phyloP scores from a whole-genome alignment of 2,797 vertebrate genomes.

The Enteromius argenteus region DNA sequence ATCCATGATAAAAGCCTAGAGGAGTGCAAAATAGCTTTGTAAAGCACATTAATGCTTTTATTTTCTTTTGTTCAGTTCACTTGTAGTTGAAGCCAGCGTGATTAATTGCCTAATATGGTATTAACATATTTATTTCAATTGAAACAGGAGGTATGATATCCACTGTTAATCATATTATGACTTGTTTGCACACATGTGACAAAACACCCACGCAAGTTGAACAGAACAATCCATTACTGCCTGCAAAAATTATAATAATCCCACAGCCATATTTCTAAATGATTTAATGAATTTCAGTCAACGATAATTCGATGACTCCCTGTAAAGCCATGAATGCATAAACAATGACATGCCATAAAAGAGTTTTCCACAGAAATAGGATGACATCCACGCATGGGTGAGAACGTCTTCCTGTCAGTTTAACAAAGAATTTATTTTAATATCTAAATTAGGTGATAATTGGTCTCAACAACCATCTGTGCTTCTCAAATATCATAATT shows the following conservation, averaged over 20 bases:
- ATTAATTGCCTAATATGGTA: slow-evolving; percentile 75
- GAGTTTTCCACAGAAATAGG: slow-evolving; percentile 61
- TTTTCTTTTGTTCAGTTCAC: slow-evolving; percentile 63
- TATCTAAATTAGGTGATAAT: slow-evolving; percentile 61
- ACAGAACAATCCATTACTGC: slow-evolving; percentile 67
- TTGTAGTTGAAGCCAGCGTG: slow-evolving; percentile 69
- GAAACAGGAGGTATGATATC: slow-evolving; percentile 74
- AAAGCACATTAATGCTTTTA: slow-evolving; percentile 64
- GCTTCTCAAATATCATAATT: slow-evolving; percentile 37
- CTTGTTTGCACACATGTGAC: slow-evolving; percentile 66
- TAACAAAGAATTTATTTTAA: slow-evolving; percentile 61
- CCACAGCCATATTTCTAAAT: slow-evolving; percentile 67
- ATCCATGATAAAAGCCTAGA: slow-evolving; percentile 65
- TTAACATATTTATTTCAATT: slow-evolving; percentile 69
- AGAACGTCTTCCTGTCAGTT: slow-evolving; percentile 54
- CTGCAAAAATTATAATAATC: slow-evolving; percentile 78
- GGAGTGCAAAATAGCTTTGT: slow-evolving; percentile 66
- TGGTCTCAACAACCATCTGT: slow-evolving; percentile 32
- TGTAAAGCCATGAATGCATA: slow-evolving; percentile 71
- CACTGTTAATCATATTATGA: slow-evolving; percentile 79
- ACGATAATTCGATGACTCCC: slow-evolving; percentile 68
- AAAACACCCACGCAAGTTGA: slow-evolving; percentile 60
- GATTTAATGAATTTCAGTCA: slow-evolving; percentile 73
- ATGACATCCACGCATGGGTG: slow-evolving; percentile 65
- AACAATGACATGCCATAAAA: slow-evolving; percentile 64